Percentiles rank a stretch among this genome's conserved stretches.
Conservation (phyloP, 2,113 vertebrate genomes). For the Tricholaema leucomelas region DNA sequence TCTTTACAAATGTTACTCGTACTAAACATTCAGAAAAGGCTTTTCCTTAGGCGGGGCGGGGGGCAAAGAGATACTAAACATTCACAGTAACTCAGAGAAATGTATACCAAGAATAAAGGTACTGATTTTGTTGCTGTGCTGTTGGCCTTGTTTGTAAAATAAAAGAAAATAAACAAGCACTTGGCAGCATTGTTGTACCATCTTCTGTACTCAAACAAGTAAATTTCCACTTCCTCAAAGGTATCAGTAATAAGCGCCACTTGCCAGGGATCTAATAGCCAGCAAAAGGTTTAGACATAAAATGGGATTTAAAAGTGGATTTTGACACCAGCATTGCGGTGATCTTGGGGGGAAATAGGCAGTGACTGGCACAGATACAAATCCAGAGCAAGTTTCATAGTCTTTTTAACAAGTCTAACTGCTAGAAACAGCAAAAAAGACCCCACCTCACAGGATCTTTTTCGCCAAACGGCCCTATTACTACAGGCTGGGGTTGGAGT, state of each 20-base stretch:
- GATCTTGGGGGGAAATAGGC: background rate
- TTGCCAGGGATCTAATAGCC: background rate
- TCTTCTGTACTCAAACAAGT: background rate
- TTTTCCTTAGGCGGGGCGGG: background rate
- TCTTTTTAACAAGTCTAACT: background rate
- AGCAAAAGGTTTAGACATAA: background rate
- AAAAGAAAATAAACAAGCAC: background rate
- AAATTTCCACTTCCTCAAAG: background rate
- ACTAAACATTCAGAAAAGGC: background rate
- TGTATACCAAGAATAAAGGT: background rate
- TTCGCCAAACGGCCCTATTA: background rate
- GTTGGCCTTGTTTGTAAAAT: background rate
- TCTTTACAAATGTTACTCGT: background rate
- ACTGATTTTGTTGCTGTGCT: background rate
- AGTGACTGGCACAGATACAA: background rate
- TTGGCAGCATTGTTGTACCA: background rate
- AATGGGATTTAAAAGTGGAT: background rate
- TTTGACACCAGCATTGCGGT: background rate
- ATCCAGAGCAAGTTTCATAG: background rate
- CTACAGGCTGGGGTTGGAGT: no score
- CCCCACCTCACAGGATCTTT: fast-evolving
- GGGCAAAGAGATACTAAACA: background rate
- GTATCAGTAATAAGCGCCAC: background rate
- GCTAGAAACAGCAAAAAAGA: background rate
- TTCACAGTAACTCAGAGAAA: background rate